Evolutionary conservation across 1,140 invertebrate genomes (phyloP).

Genomic region (Oreohelix idahoensis): DNA sequence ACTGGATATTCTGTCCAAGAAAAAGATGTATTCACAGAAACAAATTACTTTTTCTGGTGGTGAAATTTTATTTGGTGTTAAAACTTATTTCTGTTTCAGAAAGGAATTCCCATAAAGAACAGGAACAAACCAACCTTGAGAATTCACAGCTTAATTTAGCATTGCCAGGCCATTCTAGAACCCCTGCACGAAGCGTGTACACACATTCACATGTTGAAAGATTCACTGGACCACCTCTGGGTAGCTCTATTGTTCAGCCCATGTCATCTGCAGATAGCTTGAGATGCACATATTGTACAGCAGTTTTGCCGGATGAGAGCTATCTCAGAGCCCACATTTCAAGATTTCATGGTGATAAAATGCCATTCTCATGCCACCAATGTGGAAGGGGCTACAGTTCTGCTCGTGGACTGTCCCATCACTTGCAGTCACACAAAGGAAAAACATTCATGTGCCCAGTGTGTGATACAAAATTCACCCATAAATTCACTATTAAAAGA

Average conservation of each 20-base stretch:
- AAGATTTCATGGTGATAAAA: constrained; percentile 5
- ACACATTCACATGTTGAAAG: background rate
- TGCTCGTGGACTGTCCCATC: background rate
- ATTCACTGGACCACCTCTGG: background rate
- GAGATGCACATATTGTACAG: constrained; percentile 14
- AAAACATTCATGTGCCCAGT: constrained; percentile 20
- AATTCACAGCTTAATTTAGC: background rate
- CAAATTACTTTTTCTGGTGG: background rate
- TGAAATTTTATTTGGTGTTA: background rate
- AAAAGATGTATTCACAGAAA: too few relatives aligned
- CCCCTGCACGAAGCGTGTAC: background rate
- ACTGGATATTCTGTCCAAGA: too few relatives aligned
- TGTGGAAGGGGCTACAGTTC: constrained; percentile 29
- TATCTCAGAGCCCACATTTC: constrained; percentile 19
- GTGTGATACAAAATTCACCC: constrained; percentile 23
- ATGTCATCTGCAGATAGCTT: background rate
- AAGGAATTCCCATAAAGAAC: background rate
- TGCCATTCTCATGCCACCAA: constrained; percentile 14
- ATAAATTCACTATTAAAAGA: constrained; percentile 11
- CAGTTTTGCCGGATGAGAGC: background rate
- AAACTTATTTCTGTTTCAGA: constrained; percentile 13
- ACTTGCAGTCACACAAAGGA: constrained; percentile 19
- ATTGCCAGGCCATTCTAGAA: background rate
- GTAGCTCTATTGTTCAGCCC: background rate
- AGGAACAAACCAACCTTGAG: background rate